Conservation (phyloP, 2,797 vertebrate genomes). For the Lacerta agilis region DNA sequence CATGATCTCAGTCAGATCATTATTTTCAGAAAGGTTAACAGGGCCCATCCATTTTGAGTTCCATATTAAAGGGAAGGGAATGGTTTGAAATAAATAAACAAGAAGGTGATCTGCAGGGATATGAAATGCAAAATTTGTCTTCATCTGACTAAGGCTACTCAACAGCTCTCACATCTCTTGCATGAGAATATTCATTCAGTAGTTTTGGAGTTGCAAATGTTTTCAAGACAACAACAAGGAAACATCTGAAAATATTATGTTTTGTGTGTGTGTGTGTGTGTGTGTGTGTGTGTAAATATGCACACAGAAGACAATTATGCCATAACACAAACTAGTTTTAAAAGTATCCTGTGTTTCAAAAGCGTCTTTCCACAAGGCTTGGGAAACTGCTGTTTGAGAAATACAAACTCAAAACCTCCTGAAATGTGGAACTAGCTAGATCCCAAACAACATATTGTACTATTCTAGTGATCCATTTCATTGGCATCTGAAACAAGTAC, state of each 20-base stretch:
- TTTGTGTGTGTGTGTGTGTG: too few relatives aligned
- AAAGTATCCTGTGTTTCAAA: neutral
- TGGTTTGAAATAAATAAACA: neutral
- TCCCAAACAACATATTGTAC: conserved; percentile 7
- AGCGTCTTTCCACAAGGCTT: neutral
- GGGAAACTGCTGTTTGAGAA: neutral
- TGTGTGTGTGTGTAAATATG: neutral
- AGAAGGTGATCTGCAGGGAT: neutral
- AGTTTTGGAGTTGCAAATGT: neutral
- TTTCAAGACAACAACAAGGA: neutral
- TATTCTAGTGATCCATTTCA: conserved; percentile 19
- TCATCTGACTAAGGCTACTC: neutral
- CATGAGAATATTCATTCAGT: neutral
- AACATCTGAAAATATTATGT: neutral
- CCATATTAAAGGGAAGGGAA: neutral
- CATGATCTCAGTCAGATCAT: neutral
- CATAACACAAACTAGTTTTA: neutral
- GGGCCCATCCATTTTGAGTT: neutral
- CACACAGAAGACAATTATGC: neutral
- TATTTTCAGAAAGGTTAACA: neutral
- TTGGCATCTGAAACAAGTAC: neutral
- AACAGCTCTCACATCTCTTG: neutral
- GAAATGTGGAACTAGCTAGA: neutral
- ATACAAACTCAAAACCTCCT: neutral
- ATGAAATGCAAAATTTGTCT: neutral